These are phyloP conservation scores for Hippopotamus amphibius DNA, from an alignment of 2,113 vertebrate genomes.

Conservation along the genomic window DNA sequence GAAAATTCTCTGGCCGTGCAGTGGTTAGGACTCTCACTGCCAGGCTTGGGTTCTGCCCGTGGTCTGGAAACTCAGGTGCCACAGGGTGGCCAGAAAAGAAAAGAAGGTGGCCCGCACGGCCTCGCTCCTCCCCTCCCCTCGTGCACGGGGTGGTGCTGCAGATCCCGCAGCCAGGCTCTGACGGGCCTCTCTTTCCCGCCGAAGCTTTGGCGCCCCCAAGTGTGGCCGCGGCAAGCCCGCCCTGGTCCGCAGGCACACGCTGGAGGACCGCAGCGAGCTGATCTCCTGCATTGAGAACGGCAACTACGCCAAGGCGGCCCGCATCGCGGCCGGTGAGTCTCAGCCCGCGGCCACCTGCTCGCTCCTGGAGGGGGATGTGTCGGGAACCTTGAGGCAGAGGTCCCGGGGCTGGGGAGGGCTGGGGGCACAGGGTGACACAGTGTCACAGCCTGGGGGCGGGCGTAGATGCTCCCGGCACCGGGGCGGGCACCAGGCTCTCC, in stretches of 20 bases:
- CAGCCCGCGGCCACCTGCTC: rapidly evolving
- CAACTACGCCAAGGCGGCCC: conserved; percentile 97
- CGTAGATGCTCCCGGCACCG: no score
- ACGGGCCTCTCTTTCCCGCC: neutral
- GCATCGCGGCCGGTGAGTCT: conserved; percentile 94
- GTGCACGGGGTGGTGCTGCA: neutral
- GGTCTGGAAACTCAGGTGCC: neutral
- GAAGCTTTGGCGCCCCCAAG: conserved; percentile 91
- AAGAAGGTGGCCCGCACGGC: neutral
- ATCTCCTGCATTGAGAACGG: conserved; percentile 98
- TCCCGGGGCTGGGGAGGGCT: neutral
- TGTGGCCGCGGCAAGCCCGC: conserved; percentile 98
- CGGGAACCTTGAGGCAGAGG: neutral
- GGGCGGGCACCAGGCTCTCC: rapidly evolving
- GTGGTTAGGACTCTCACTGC: neutral
- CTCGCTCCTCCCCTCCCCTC: neutral
- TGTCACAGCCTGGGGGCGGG: no score
- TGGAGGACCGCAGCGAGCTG: conserved; percentile 96
- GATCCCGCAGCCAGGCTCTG: neutral
- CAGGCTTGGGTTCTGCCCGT: neutral
- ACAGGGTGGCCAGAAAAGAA: neutral
- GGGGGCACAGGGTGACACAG: neutral
- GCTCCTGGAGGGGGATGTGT: rapidly evolving
- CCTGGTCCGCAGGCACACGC: conserved; percentile 94
- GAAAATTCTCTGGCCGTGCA: neutral